Base-by-base conservation (phyloP, 1,140 invertebrate species). In the Drosophila parvula region DNA sequence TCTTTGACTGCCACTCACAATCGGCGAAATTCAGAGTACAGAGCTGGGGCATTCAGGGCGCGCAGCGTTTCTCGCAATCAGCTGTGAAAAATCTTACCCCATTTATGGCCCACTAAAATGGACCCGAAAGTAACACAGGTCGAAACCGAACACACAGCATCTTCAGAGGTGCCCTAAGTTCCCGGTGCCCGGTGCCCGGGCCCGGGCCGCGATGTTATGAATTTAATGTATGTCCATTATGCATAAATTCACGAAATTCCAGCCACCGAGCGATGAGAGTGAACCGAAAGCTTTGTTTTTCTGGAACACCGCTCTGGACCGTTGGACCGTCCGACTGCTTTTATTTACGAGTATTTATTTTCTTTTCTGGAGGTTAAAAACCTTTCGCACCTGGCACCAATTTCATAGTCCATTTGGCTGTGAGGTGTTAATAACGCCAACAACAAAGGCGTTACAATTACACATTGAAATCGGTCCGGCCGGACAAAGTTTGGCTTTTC, bases 201-300 rank as follows among this genome's bases (percentile, higher is more conserved):
- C 22, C 22, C 22, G 22, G 22, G 64, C 51, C 69, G 48, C 70
- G 50, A 82, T 73, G 81, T 90, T 90, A 90, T 90, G 88, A 83
- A 86, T 90, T 83, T 90, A 90, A 90, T 90, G 86, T 78, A 79
- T 50, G 32, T 67, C 64, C 80, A 90, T 90, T 90, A 90, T 90
- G 86, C 88, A 90, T 86, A 90, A 90, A 90, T 90, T 90, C 88
- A 90, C 82, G 74, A 90, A 89, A 85, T 85, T 75, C 83, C 84
- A 60, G 22, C 22, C 36, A 51, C 32, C 77, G 18, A 32, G 58
- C 62, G 45, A 55, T 55, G 18, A 53, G 63, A 68, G 78, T 83
- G 45, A 83, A 79, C 64, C 80, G 59, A 83, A 79, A 79, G 80
- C 84, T 84, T 89, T 89, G 84, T 88, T 81, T 74, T 64, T 50